Evolutionary conservation across 2,888 invertebrate species (phyloP), one percentile per base, ranked within the genome.

Genomic region (Xestia rhomboidea): DNA sequence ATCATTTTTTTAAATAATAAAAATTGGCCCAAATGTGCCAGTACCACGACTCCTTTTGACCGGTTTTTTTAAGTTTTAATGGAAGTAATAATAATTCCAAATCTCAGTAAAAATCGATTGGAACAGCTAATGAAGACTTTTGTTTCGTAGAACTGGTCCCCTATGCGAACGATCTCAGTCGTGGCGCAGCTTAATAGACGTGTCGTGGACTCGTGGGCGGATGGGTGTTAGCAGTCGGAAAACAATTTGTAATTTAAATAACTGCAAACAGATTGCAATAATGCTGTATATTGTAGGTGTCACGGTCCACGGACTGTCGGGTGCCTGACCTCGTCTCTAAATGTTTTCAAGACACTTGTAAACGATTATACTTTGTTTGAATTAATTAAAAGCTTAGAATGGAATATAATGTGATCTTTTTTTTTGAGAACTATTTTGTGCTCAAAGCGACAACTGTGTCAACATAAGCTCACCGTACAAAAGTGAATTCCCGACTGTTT

Each of bases 211-310:
- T 74, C 73, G 84, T 84, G 79, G 77, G 80, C 74, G 82, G 76
- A 74, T 87, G 60, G 69, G 85, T 87, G 73, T 80, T 68, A 70
- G 75, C 79, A 75, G 73, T 82, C 76, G 73, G 79, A 77, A 85
- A 84, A 76, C 71, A 73, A 68, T 83, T 81, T 72, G 72, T 79
- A 70, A 87, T 84, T 85, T 84, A 70, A 85, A 87, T 85, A 81
- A 79, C 77, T 88, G 83, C 83, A 84, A 84, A 87, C 74, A 77
- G 79, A 77, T 86, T 79, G 88, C 81, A 85, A 85, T 82, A 69
- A 73, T 71, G 77, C 41, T 79, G n/a, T 77, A 66, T 57, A 76
- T 60, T 34, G 79, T 81, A 84, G 81, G 79, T 84, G 79, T 84
- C 78, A 74, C 51, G 63, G 72, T 34, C 51, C 78, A 74, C 51